Conservation (phyloP, 2,888 invertebrate species). For the Deilephila porcellus region DNA sequence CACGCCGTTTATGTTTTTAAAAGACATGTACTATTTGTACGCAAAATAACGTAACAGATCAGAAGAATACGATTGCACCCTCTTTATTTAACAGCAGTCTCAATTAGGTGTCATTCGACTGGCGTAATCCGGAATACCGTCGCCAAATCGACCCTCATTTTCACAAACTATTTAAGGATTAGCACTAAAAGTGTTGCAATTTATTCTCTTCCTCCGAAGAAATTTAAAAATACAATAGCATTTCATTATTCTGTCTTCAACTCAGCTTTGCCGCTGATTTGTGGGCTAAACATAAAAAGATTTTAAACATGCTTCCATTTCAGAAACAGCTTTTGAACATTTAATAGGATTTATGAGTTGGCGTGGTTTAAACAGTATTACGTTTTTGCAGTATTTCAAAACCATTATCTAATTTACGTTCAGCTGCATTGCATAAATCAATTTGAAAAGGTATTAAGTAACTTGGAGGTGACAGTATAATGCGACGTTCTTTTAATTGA, state of each 20-base stretch:
- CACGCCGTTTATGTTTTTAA: too few species aligned
- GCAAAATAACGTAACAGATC: too few species aligned
- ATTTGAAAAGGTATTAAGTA: background rate
- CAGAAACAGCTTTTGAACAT: constrained; percentile 17
- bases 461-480: too few species aligned
- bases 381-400: constrained; percentile 6
- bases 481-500: constrained; percentile 8
- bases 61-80: too few species aligned
- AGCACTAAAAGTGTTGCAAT: background rate
- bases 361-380: constrained; percentile 3
- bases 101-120: too few species aligned
- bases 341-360: constrained; percentile 23
- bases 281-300: constrained; percentile 12
- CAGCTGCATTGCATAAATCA: constrained; percentile 11
- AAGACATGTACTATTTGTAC: too few species aligned
- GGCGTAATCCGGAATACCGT: too few species aligned
- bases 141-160: background rate
- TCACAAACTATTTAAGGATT: background rate
- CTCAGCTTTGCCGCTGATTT: constrained; percentile 4
- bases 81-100: too few species aligned
- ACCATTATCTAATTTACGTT: constrained; percentile 12
- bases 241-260: background rate
- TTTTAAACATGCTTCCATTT: constrained; percentile 15
- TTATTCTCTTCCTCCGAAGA: background rate
- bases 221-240: constrained; percentile 1